Percentiles rank a stretch among this genome's conserved stretches.
These are phyloP conservation scores for Diorhabda carinulata DNA, from an alignment of 1,140 invertebrate genomes.

Conservation along the genomic window DNA sequence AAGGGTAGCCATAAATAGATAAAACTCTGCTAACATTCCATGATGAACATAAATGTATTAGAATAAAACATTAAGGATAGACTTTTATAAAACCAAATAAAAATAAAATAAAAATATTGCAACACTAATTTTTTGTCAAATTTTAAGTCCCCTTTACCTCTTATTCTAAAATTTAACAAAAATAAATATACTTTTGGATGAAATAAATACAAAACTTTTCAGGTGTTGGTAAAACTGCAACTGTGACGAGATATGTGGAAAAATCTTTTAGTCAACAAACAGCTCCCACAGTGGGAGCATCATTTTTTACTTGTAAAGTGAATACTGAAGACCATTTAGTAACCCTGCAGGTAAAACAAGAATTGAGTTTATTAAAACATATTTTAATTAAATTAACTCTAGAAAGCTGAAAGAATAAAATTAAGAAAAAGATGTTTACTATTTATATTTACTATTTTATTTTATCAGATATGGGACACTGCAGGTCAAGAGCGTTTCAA, in stretches of 20 bases:
- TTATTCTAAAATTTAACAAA: slow-evolving; percentile 19
- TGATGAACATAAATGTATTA: neutral
- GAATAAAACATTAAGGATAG: neutral
- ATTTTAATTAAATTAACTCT: neutral
- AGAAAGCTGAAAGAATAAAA: too few relatives aligned
- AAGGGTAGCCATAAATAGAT: too few relatives aligned
- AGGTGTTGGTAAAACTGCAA: slow-evolving; percentile 86
- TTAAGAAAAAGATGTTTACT: neutral
- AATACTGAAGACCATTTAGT: slow-evolving; percentile 64
- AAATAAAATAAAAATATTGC: neutral
- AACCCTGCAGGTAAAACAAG: slow-evolving; percentile 64
- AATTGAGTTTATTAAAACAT: neutral
- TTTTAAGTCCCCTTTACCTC: neutral
- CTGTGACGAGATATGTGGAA: slow-evolving; percentile 74
- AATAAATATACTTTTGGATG: slow-evolving; percentile 28
- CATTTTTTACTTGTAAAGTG: slow-evolving; percentile 81
- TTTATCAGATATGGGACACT: slow-evolving; percentile 79
- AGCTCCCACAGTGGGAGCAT: slow-evolving; percentile 82
- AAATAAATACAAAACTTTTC: neutral
- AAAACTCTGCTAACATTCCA: neutral
- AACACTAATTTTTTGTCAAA: neutral
- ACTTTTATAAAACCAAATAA: neutral
- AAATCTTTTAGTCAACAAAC: slow-evolving; percentile 69
- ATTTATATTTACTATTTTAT: neutral
- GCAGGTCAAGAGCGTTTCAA: slow-evolving; percentile 83